Evolutionary conservation across 2,888 invertebrate species (phyloP).

Genomic region (Drosophila kanekoi): DNA sequence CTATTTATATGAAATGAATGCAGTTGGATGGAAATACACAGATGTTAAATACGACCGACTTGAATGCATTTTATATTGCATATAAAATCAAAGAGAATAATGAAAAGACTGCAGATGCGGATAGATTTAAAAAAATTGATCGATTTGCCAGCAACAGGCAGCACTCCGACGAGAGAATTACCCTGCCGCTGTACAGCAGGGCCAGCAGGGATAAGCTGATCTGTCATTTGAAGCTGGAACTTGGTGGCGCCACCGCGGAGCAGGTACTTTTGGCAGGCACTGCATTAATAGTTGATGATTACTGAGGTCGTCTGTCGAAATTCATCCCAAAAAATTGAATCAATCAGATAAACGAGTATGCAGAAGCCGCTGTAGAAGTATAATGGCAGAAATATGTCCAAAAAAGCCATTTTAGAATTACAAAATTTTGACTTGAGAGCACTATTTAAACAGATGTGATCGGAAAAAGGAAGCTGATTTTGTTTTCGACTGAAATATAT

Average conservation of each 20-base stretch:
- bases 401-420: slow-evolving; percentile 7
- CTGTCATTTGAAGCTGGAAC: slow-evolving; percentile 77
- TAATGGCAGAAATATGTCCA: neutral
- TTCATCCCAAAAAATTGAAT: slow-evolving; percentile 36
- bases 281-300: slow-evolving; percentile 82
- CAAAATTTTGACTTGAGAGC: neutral
- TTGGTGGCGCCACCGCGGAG: slow-evolving; percentile 64
- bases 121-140: slow-evolving; percentile 44
- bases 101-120: slow-evolving; percentile 1
- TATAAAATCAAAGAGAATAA: slow-evolving; percentile 36
- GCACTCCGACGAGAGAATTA: slow-evolving; percentile 18
- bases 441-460: no score
- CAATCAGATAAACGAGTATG: slow-evolving; percentile 14
- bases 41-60: slow-evolving; percentile 28
- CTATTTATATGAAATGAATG: slow-evolving; percentile 1
- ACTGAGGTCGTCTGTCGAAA: slow-evolving; percentile 40
- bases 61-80: slow-evolving; percentile 45
- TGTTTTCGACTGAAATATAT: no score
- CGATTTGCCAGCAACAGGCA: slow-evolving; percentile 49
- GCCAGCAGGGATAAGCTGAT: slow-evolving; percentile 78
- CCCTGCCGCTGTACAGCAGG: slow-evolving; percentile 82
- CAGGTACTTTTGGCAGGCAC: slow-evolving; percentile 82
- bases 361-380: slow-evolving; percentile 19
- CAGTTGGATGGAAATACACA: slow-evolving; percentile 65
- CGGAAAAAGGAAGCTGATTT: no score